Base-by-base conservation (phyloP, 2,888 invertebrate species). In the Euspilapteryx auroguttella region DNA sequence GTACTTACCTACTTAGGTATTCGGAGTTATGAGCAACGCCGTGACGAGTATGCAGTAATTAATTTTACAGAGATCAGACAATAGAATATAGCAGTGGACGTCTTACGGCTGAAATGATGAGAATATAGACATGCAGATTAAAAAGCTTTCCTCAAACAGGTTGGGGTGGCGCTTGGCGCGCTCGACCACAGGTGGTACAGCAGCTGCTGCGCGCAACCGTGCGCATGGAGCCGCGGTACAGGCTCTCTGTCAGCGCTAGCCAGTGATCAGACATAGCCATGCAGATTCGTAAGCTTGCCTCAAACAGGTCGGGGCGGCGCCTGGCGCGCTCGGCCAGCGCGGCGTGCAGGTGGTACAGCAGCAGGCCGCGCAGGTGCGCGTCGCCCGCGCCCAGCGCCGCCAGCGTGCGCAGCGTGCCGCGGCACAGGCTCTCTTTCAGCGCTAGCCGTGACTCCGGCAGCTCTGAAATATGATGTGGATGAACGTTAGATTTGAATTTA, bases 351-450 rank as follows among this genome's bases (percentile, higher is more conserved):
- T 73, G 75, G 51, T 75, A 75, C 20, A 64, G 61, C 40, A 77
- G 55, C 47, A 66, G 69, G 47, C 71, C 77, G 31, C 69, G 64
- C 38, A 73, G 69, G 57, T 64, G 65, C 41, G 59, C 65, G 61
- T 75, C 71, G 42, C 83, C 85, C 51, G 76, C 75, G 45, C 69
- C 63, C 49, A 86, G 63, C 47, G 61, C 65, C 47, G 79, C 66
- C 46, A 81, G 47, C 39, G 80, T 55, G 39, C 63, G 53, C 47
- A 86, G 57, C 41, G 82, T 61, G 53, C 82, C 81, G 33, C 77
- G 63, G 59, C 84, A 85, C 39, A 81, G 79, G 41, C 51, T 59
- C 55, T 78, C 78, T 56, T 85, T 85, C 47, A 78, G 48, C 34
- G 58, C 46, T 43, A 86, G 57, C 31, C 79, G 77, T 22, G 68